Evolutionary conservation across 1,140 invertebrate species (phyloP), one percentile per base, ranked within the genome.

Genomic region (Ips typographus): DNA sequence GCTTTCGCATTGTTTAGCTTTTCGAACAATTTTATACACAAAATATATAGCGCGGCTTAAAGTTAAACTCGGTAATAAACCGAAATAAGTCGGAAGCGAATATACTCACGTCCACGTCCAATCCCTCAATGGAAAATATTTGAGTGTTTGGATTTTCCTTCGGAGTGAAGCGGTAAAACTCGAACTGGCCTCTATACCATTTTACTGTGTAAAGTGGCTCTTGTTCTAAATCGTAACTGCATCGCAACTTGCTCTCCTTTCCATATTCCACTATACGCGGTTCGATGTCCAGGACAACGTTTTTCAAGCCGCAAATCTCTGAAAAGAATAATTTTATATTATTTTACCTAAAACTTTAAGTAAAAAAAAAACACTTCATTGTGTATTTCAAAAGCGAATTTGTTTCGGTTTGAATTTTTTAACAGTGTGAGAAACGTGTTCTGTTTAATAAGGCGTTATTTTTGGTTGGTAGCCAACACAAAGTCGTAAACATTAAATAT

Each of bases 151-250:
- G 89, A 42, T 79, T 82, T 71, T 91, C 89, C 57, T 83, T 86
- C 0, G 90, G 90, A 1, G 89, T 88, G 77, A 86, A 92, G 72
- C 91, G 85, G 80, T 91, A 92, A 81, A 92, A 92, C 80, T 93
- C 91, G 73, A 87, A 84, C 72, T 83, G 86, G 6, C 91, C 92
- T 57, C 90, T 85, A 77, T 94, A 94, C 92, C 92, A 94, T 80
- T 93, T 90, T 71, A 94, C 88, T 2, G 90, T 89, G 80, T 93
- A 93, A 43, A 94, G 84, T 4, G 86, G 86, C 4, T 86, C 87
- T 0, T 85, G 85, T 75, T 91, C 88, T 74, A 93, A 83, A 75
- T 92, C 87, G 80, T 92, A 90, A 67, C 84, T 83, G 80, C 92
- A 94, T 40, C 85, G 84, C 49, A 94, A 81, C 36, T 83, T 85